A percentile compares a stretch with the other conserved stretches of the same genome.
These are phyloP conservation scores for Taurulus bubalis DNA, from an alignment of 2,113 vertebrate genomes.

Conservation along the genomic window DNA sequence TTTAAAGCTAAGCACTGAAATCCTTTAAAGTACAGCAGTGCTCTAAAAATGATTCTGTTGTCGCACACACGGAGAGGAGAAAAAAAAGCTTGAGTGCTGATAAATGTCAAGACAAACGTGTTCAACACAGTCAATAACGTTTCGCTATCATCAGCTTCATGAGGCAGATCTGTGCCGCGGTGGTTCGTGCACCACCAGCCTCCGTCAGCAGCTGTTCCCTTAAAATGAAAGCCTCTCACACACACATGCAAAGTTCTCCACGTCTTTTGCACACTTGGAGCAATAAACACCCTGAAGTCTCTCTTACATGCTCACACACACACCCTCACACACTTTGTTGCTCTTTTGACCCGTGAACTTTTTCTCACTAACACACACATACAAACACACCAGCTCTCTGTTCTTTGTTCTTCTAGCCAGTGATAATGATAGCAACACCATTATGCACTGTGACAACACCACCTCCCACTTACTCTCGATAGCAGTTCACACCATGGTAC, in stretches of 20 bases:
- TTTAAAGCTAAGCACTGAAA: not conserved
- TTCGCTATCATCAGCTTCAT: constrained; percentile 14
- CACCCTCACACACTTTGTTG: constrained; percentile 24
- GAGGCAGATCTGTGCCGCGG: constrained; percentile 12
- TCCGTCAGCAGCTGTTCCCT: constrained; percentile 25
- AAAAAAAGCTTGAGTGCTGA: constrained; percentile 19
- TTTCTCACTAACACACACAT: constrained; percentile 18
- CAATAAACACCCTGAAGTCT: constrained; percentile 5
- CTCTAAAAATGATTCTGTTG: constrained; percentile 1
- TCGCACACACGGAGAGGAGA: not conserved
- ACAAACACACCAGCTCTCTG: constrained; percentile 10
- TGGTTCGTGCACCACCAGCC: not conserved
- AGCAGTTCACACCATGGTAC: constrained; percentile 61
- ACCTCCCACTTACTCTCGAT: constrained; percentile 62
- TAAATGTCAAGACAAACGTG: constrained; percentile 54
- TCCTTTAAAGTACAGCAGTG: not conserved
- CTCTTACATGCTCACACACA: not conserved
- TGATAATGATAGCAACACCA: constrained; percentile 66
- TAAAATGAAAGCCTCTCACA: constrained; percentile 36
- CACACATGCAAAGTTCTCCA: constrained; percentile 19
- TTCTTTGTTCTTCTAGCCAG: constrained; percentile 55
- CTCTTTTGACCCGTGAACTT: constrained; percentile 55
- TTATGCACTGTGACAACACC: constrained; percentile 76
- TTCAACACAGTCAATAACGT: constrained; percentile 26
- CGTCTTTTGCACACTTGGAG: constrained; percentile 12